Conservation (phyloP, 2,113 vertebrate genomes). For the Monopterus albus region DNA sequence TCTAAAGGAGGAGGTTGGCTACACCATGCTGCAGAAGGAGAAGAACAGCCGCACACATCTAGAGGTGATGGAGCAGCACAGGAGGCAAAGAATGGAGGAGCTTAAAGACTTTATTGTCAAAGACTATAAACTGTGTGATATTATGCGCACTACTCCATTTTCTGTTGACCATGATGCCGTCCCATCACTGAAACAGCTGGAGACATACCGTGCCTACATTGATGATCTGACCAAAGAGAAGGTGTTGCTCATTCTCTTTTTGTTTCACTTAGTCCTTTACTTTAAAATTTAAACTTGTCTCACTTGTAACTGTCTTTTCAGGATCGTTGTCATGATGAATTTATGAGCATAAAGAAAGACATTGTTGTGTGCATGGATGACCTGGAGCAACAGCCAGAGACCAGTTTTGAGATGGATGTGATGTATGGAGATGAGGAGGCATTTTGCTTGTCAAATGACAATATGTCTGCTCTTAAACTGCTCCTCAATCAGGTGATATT, state of each 20-base stretch:
- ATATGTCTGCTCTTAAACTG: slow-evolving; percentile 85
- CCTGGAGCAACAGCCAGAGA: slow-evolving; percentile 88
- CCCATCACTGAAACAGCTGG: slow-evolving; percentile 88
- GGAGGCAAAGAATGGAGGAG: slow-evolving; percentile 87
- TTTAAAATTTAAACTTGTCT: background rate
- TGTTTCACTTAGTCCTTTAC: background rate
- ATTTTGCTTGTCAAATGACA: slow-evolving; percentile 90
- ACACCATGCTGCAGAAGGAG: slow-evolving; percentile 90
- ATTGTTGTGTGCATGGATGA: slow-evolving; percentile 90
- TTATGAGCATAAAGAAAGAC: slow-evolving; percentile 84
- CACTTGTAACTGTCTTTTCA: slow-evolving; percentile 43
- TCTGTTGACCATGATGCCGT: slow-evolving; percentile 61
- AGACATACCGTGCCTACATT: slow-evolving; percentile 81
- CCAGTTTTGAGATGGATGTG: slow-evolving; percentile 90
- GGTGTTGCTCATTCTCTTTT: slow-evolving; percentile 56
- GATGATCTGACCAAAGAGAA: slow-evolving; percentile 82
- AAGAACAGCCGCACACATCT: slow-evolving; percentile 87
- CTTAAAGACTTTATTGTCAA: slow-evolving; percentile 83
- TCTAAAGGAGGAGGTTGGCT: slow-evolving; percentile 81
- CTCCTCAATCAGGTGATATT: slow-evolving; percentile 86
- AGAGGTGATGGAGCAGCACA: slow-evolving; percentile 86
- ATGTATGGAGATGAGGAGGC: slow-evolving; percentile 89
- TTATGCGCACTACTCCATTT: slow-evolving; percentile 83
- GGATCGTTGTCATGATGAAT: slow-evolving; percentile 85
- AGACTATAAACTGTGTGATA: slow-evolving; percentile 87